Percentiles rank a stretch among this genome's conserved stretches.
Evolutionary conservation across 1,140 invertebrate genomes (phyloP).

Genomic region (Pollicipes pollicipes): DNA sequence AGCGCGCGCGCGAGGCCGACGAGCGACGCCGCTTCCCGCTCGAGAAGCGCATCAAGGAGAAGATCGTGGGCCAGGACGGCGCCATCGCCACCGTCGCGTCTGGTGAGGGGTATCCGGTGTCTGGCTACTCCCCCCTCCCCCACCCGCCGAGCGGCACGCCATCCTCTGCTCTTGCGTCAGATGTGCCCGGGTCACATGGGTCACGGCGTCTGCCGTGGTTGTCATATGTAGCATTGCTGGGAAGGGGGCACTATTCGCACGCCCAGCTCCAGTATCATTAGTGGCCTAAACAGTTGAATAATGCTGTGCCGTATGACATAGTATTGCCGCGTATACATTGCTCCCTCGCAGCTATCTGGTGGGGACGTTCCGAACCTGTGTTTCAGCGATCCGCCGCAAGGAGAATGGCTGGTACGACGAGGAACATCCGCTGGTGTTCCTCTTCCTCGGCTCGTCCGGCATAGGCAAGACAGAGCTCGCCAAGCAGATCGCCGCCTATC

Average conservation of each 20-base stretch:
- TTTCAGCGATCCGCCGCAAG: slow-evolving; percentile 60
- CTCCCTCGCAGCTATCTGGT: slow-evolving; percentile 11
- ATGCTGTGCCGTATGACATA: no score
- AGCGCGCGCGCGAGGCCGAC: slow-evolving; percentile 46
- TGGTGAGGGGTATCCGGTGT: no score
- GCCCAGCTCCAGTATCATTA: no score
- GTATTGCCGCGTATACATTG: no score
- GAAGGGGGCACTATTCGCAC: no score
- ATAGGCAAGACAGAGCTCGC: slow-evolving; percentile 90
- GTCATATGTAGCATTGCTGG: no score
- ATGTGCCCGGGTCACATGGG: no score
- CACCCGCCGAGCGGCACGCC: no score
- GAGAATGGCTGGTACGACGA: slow-evolving; percentile 80
- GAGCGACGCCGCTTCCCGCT: slow-evolving; percentile 69
- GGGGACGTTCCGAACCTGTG: not conserved
- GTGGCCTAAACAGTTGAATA: slow-evolving; percentile 46
- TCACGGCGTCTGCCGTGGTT: no score
- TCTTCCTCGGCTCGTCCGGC: slow-evolving; percentile 86
- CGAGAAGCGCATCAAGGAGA: slow-evolving; percentile 64
- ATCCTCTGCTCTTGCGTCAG: no score
- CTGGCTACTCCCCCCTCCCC: no score
- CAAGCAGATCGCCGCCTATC: slow-evolving; percentile 50
- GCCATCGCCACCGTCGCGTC: slow-evolving; percentile 66
- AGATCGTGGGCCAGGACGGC: slow-evolving; percentile 75
- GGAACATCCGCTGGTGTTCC: slow-evolving; percentile 76